phyloP scores from a whole-genome alignment of 1,140 invertebrate species.

The Atta texana region DNA sequence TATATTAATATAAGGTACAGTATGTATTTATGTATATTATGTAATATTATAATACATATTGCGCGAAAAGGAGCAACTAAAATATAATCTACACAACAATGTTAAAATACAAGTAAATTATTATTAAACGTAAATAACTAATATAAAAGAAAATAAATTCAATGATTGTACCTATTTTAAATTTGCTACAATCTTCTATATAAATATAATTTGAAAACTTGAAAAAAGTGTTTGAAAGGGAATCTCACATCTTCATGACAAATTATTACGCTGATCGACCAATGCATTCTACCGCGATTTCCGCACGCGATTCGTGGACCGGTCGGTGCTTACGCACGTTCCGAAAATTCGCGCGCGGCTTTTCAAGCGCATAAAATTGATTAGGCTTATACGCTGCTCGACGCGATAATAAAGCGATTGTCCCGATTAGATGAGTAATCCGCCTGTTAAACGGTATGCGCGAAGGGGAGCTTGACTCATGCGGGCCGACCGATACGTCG shows the following conservation, averaged over 20 bases:
- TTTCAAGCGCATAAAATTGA: conserved; percentile 43
- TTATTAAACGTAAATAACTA: background rate
- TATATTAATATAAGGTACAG: too few relatives aligned
- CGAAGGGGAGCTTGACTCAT: conserved; percentile 58
- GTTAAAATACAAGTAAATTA: too few relatives aligned
- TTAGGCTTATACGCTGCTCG: background rate
- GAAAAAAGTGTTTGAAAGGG: background rate
- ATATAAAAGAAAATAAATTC: background rate
- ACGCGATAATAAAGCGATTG: conserved; percentile 26
- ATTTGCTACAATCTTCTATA: background rate
- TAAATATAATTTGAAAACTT: background rate
- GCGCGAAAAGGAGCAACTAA: background rate
- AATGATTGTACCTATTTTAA: background rate
- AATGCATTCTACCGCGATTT: conserved; percentile 14
- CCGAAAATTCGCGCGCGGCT: conserved; percentile 22
- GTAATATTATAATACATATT: too few relatives aligned
- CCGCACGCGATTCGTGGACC: background rate
- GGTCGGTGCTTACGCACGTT: conserved; percentile 1
- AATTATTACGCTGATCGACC: background rate
- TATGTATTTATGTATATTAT: too few relatives aligned
- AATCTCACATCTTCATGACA: background rate
- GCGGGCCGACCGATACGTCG: conserved; percentile 21
- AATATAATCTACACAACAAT: background rate
- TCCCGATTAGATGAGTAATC: conserved; percentile 63
- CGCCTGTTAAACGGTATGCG: conserved; percentile 37